Evolutionary conservation across 1,140 invertebrate species (phyloP).

Genomic region (Anastrepha obliqua): DNA sequence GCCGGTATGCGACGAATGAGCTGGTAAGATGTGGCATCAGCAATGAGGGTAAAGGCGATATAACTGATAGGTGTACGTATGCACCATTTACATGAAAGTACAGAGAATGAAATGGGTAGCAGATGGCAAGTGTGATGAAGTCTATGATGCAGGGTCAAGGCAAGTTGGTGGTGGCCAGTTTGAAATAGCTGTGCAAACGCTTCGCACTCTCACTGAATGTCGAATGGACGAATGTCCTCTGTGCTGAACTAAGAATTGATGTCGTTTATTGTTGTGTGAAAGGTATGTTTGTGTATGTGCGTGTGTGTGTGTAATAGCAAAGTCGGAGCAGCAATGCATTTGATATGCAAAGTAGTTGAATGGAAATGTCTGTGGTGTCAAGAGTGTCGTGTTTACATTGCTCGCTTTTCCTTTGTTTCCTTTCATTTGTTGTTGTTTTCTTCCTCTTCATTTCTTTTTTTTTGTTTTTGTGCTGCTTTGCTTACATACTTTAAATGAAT

Average conservation of each 20-base stretch:
- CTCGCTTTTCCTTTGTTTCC: not conserved
- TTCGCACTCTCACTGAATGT: too few relatives aligned
- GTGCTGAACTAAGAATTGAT: conserved; percentile 17
- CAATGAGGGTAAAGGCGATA: not conserved
- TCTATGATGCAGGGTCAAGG: not conserved
- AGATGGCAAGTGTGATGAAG: not conserved
- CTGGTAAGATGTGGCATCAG: not conserved
- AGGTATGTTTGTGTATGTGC: too few relatives aligned
- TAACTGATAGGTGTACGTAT: not conserved
- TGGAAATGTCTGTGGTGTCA: conserved; percentile 31
- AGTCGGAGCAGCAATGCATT: not conserved
- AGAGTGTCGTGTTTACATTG: conserved; percentile 36
- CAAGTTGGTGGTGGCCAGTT: not conserved
- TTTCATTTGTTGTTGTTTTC: not conserved
- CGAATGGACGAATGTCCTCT: not conserved
- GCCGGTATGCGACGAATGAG: too few relatives aligned
- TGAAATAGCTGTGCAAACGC: not conserved
- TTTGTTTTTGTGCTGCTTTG: conserved; percentile 8
- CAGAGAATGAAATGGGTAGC: not conserved
- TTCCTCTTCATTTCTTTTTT: not conserved
- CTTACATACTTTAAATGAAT: conserved; percentile 26
- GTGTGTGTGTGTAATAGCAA: not conserved
- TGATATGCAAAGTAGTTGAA: conserved; percentile 47
- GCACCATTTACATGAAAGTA: not conserved
- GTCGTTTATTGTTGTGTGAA: not conserved